phyloP scores from a whole-genome alignment of 2,888 invertebrate genomes.

The Nyleta sp. region DNA sequence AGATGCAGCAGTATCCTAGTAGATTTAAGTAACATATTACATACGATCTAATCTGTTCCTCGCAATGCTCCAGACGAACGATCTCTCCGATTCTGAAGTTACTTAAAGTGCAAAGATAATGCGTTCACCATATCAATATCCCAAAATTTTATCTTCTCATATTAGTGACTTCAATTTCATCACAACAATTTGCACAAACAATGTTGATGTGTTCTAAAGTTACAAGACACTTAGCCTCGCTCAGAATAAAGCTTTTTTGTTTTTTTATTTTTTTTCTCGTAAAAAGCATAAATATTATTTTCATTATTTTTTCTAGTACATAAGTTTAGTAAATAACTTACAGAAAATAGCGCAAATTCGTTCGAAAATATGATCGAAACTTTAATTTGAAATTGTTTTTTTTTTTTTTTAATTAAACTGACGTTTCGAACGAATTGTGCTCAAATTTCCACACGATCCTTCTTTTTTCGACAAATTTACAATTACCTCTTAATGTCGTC shows the following conservation, averaged over 20 bases:
- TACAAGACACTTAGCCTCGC: slow-evolving; percentile 6
- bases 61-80: slow-evolving; percentile 22
- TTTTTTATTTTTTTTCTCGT: too few species aligned
- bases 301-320: too few species aligned
- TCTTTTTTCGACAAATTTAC: slow-evolving; percentile 14
- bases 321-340: too few species aligned
- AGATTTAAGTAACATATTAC: slow-evolving; percentile 16
- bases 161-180: background rate
- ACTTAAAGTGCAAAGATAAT: slow-evolving; percentile 4
- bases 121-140: slow-evolving; percentile 6
- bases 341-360: too few species aligned
- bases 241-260: too few species aligned
- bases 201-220: background rate
- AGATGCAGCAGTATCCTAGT: too few species aligned
- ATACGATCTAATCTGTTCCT: slow-evolving; percentile 31
- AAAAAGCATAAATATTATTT: too few species aligned
- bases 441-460: background rate
- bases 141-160: background rate
- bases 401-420: background rate
- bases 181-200: slow-evolving; percentile 8
- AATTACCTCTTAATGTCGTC: too few species aligned
- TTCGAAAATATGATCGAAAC: too few species aligned
- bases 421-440: background rate
- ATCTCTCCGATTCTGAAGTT: slow-evolving; percentile 21
- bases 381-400: too few species aligned